Base-by-base conservation (phyloP, 2,113 vertebrate species). In the Natator depressus region DNA sequence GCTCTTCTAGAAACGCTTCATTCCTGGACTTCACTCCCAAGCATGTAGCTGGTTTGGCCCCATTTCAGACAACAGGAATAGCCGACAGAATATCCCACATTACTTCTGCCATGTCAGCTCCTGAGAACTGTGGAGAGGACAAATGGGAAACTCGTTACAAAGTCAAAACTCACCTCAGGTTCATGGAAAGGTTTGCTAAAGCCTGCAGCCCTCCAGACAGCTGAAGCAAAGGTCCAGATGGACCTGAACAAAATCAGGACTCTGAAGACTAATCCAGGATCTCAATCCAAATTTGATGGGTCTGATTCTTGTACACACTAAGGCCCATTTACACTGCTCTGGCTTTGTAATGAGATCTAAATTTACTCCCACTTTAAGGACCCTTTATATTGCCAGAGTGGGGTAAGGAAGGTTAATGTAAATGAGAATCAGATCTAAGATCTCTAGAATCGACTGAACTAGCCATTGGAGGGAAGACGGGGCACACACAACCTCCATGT, bases 11-110 rank as follows among this genome's bases (percentile, higher is more conserved):
- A 8, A 9, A 75, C 1, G 8, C 1, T 80, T 62, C 12, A 2
- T 50, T 38, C 22, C 27, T 14, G 35, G 5, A 1, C 2, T 0
- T 35, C 87, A 38, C 46, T 3, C 17, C 27, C 5, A 0, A 79
- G 62, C 69, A 75, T 25, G 38, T 46, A 75, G 72, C 72, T 42
- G 10, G 72, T 11, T 42, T 46, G 72, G 35, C 22, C 19, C 10
- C 22, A 42, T 25, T 46, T 65, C 62, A 35, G 62, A 65, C 62
- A 35, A 35, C 7, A 65, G 62, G 38, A 75, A 75, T 25, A 75
- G 38, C n/a, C 10, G 10, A 46, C 20, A 75, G 72, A 65, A 42
- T 42, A 75, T 75, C 9, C 19, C 38, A 25, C 22, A 10, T 46
- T 38, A 25, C 38, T 75, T 46, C 38, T 75, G 38, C 38, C 20